Evolutionary conservation across 2,797 vertebrate species (phyloP).

Genomic region (Paguma larvata): DNA sequence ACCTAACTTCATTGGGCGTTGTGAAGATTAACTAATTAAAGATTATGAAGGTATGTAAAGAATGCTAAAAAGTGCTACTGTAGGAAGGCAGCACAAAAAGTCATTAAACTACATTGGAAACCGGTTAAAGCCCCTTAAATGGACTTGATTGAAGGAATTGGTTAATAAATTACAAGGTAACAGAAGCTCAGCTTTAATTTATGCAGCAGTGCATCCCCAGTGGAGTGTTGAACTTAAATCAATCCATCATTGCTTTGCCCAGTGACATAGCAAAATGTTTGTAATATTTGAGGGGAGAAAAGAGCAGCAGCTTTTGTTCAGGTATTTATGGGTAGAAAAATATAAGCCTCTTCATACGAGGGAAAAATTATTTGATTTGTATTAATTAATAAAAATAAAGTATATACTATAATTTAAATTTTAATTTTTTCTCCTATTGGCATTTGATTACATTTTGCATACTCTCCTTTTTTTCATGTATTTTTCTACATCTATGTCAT

Average conservation of each 20-base stretch:
- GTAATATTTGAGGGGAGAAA: slow-evolving; percentile 51
- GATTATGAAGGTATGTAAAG: slow-evolving; percentile 48
- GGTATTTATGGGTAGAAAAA: background rate
- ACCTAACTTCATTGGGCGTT: background rate
- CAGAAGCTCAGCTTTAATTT: slow-evolving; percentile 32
- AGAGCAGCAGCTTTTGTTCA: background rate
- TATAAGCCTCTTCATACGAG: slow-evolving; percentile 59
- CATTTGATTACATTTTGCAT: background rate
- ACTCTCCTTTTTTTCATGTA: background rate
- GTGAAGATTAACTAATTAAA: slow-evolving; percentile 39
- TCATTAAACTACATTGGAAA: background rate
- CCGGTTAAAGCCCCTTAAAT: slow-evolving; percentile 54
- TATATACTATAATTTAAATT: background rate
- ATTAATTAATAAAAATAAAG: background rate
- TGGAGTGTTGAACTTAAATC: background rate
- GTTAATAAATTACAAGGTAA: background rate
- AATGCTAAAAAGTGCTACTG: background rate
- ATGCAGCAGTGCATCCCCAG: background rate
- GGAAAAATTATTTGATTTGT: background rate
- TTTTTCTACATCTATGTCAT: background rate
- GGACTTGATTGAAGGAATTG: slow-evolving; percentile 49
- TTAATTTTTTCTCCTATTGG: background rate
- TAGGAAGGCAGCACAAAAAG: background rate
- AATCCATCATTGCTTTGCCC: slow-evolving; percentile 70
- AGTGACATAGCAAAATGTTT: slow-evolving; percentile 24